phyloP scores from a whole-genome alignment of 2,797 vertebrate species.

The Macropus fuliginosus region DNA sequence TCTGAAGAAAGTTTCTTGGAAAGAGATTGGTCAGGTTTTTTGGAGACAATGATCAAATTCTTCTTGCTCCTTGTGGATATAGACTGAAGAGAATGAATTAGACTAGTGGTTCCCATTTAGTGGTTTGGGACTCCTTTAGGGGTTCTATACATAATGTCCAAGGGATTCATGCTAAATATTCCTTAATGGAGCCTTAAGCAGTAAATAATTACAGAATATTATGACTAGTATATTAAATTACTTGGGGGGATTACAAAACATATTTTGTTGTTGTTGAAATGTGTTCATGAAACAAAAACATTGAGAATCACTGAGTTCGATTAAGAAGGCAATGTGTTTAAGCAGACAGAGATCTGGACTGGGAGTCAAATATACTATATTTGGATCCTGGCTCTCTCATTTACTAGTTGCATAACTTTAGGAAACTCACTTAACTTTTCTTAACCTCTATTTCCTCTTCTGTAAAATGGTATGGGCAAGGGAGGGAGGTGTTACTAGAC shows the following conservation, averaged over 20 bases:
- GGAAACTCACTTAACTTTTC: not conserved
- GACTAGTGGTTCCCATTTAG: not conserved
- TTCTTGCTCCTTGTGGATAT: not conserved
- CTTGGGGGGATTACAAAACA: not conserved
- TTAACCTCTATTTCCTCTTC: not conserved
- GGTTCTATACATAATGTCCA: not conserved
- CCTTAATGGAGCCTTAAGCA: not conserved
- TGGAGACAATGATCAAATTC: not conserved
- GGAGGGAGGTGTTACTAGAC: not conserved
- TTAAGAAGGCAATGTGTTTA: not conserved
- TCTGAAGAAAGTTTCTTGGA: not conserved
- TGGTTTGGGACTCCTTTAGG: not conserved
- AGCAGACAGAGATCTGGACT: not conserved
- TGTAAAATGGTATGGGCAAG: not conserved
- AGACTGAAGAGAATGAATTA: not conserved
- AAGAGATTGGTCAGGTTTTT: not conserved
- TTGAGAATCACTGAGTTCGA: not conserved
- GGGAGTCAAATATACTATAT: not conserved
- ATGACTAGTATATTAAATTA: not conserved
- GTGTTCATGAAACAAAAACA: not conserved
- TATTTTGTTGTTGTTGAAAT: not conserved
- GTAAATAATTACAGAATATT: not conserved
- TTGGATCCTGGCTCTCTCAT: not conserved
- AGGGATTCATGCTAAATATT: not conserved
- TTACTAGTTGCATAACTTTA: not conserved